Evolutionary conservation across 2,797 vertebrate species (phyloP).

Genomic region (Fundulus diaphanus): DNA sequence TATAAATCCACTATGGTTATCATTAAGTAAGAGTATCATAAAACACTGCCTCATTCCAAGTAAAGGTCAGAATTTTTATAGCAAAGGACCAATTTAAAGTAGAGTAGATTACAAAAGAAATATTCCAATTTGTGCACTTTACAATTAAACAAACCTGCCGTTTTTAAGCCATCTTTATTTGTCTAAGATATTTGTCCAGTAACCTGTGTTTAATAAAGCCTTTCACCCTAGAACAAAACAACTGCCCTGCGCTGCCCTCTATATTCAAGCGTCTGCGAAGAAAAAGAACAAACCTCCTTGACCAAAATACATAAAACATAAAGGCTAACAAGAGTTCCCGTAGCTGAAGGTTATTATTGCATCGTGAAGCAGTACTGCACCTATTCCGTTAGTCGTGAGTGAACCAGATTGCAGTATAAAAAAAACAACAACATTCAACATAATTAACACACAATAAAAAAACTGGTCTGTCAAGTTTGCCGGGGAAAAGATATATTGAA

Average conservation of each 20-base stretch:
- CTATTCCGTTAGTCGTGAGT: not conserved
- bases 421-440: not conserved
- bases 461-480: not conserved
- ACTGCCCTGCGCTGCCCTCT: not conserved
- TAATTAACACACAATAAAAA: not conserved
- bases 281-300: not conserved
- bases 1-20: constrained; percentile 63
- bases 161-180: constrained; percentile 5
- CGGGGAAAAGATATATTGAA: not conserved
- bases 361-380: not conserved
- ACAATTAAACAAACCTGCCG: not conserved
- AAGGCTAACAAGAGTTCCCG: not conserved
- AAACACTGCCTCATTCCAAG: constrained; percentile 49
- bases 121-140: not conserved
- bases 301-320: not conserved
- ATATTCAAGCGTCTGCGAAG: not conserved
- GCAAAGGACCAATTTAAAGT: constrained; percentile 17
- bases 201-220: not conserved
- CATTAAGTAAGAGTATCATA: constrained; percentile 59
- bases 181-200: not conserved
- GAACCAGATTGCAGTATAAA: not conserved
- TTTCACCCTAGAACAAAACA: not conserved
- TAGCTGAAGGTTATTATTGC: not conserved
- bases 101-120: constrained; percentile 4
- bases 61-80: constrained; percentile 49